Percentiles rank a stretch among this genome's conserved stretches.
These are phyloP conservation scores for Anomalospiza imberbis DNA, from an alignment of 2,797 vertebrate species.

Conservation along the genomic window DNA sequence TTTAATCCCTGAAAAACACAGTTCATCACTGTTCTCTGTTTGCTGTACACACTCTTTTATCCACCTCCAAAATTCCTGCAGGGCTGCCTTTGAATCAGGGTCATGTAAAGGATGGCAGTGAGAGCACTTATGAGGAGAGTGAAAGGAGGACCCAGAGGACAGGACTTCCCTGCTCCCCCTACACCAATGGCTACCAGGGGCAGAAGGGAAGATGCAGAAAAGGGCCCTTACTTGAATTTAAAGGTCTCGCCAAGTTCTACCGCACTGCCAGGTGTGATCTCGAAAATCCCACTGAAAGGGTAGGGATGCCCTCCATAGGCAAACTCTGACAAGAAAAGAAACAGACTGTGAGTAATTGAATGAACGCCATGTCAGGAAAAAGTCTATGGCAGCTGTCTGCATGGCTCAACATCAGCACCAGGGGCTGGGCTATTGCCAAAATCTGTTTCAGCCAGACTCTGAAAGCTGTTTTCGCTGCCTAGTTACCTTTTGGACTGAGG, in stretches of 20 bases:
- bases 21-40: background rate
- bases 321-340: slow-evolving; percentile 82
- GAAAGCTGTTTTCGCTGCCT: background rate
- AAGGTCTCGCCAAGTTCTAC: slow-evolving; percentile 89
- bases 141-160: background rate
- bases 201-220: background rate
- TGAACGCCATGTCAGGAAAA: background rate
- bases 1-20: background rate
- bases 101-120: background rate
- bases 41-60: background rate
- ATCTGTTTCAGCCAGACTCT: background rate
- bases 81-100: background rate
- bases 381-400: slow-evolving; percentile 20
- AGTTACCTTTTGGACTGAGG: background rate
- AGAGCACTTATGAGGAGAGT: background rate
- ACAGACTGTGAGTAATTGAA: slow-evolving; percentile 41
- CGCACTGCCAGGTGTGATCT: slow-evolving; percentile 87
- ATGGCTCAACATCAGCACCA: background rate
- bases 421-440: background rate
- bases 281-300: slow-evolving; percentile 92
- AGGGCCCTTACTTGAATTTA: slow-evolving; percentile 89
- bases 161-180: background rate
- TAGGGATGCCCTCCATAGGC: slow-evolving; percentile 93
- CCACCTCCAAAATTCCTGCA: background rate
- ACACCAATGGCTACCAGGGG: background rate